Percentiles rank a stretch among this genome's conserved stretches.
Evolutionary conservation across 2,888 invertebrate species (phyloP).

Genomic region (Flabesymbios commensalis): DNA sequence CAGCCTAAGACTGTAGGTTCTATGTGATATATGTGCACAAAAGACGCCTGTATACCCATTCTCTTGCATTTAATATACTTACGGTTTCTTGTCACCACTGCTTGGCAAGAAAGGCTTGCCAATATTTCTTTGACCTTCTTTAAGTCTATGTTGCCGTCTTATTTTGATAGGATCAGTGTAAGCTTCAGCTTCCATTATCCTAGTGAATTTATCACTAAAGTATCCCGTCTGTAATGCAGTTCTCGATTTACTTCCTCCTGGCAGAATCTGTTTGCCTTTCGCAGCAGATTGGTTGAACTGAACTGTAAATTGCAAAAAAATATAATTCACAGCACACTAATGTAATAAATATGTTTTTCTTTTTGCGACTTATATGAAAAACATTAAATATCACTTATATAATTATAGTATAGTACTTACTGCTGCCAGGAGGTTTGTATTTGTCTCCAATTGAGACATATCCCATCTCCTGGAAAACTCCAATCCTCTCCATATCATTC

Average conservation of each 20-base stretch:
- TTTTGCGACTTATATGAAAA: too few species aligned
- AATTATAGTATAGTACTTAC: too few species aligned
- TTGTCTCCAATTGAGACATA: slow-evolving; percentile 59
- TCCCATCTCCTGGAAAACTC: slow-evolving; percentile 61
- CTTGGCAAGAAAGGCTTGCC: slow-evolving; percentile 60
- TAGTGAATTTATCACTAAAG: slow-evolving; percentile 54
- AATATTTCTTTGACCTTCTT: slow-evolving; percentile 56
- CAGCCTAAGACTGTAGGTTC: too few species aligned
- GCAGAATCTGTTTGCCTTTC: slow-evolving; percentile 60
- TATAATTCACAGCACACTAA: too few species aligned
- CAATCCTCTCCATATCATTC: slow-evolving; percentile 61
- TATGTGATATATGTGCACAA: too few species aligned
- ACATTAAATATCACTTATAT: too few species aligned
- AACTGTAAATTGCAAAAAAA: slow-evolving; percentile 36
- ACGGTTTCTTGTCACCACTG: slow-evolving; percentile 58
- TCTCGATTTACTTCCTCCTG: slow-evolving; percentile 54
- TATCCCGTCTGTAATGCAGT: slow-evolving; percentile 57
- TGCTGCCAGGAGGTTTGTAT: slow-evolving; percentile 45
- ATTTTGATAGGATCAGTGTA: slow-evolving; percentile 59
- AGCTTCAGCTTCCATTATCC: slow-evolving; percentile 58
- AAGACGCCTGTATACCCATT: neutral
- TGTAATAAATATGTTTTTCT: too few species aligned
- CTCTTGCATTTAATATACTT: too few species aligned
- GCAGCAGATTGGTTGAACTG: slow-evolving; percentile 55
- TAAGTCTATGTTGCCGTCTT: slow-evolving; percentile 48